Base-by-base conservation (phyloP, 2,797 vertebrate species). In the Enteromius treurensis region DNA sequence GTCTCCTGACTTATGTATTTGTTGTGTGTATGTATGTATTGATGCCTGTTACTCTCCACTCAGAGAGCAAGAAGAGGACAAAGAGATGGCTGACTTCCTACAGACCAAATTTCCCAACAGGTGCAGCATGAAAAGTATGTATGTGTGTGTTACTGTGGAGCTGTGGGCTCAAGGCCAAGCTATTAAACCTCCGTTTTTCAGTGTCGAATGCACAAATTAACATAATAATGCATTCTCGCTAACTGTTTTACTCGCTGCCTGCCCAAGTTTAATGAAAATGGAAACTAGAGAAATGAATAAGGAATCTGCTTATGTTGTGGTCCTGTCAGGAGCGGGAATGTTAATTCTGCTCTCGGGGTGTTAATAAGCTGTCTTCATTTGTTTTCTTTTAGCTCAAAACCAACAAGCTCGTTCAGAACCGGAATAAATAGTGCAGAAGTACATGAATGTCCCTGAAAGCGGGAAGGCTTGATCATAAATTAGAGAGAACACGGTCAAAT, bases 1-100 rank as follows among this genome's bases (percentile, higher is more conserved):
- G 37, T 71, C 42, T 79, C 26, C 45, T 47, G 47, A n/a, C 11
- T 15, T 3, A 3, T 37, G 47, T 34, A 26, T 23, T 42, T 47
- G 37, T 49, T 34, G 34, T 34, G 5, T 34, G 34, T 37, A 37
- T 37, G 37, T 40, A 40, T 40, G 37, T 40, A 40, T 40, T 40
- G n/a, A 81, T 11, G 3, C 4, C 14, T 81, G n/a, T 65, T 21
- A 21, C 85, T 80, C 64, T 89, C 77, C 77, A 51, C 88, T 96
- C 90, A 97, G 96, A 90, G 96, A 97, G 88, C 89, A 91, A 89
- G 96, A 97, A 85, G 96, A 97, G 85, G 96, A 97, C 92, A 95
- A 94, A 88, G 96, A 97, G 78, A 97, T 97, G 96, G 94, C 95
- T 0, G 94, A 95, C 13, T 97, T 97, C 90, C 90, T 97, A 88